Evolutionary conservation across 1,140 invertebrate species (phyloP).

Genomic region (Habropoda laboriosa): DNA sequence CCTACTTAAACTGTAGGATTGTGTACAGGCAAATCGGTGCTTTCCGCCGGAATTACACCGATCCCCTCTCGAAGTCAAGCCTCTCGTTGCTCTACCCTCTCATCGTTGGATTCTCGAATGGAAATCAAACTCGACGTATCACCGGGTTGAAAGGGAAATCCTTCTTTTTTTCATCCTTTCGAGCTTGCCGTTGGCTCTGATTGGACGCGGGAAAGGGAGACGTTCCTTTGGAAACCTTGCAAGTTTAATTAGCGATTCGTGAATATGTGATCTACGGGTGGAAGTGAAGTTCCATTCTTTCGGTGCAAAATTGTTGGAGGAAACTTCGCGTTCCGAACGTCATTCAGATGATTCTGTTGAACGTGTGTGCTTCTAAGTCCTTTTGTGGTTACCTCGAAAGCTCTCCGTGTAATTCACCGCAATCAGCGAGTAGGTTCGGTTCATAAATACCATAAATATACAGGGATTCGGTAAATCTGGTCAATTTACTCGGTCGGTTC

Average conservation of each 20-base stretch:
- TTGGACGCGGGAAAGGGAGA: background rate
- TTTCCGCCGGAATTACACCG: slow-evolving; percentile 5
- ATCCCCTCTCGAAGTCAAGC: background rate
- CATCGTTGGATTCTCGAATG: background rate
- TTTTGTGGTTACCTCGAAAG: background rate
- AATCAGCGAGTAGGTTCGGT: too few species aligned
- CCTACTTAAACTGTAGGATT: background rate
- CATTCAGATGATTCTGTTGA: background rate
- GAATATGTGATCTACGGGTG: background rate
- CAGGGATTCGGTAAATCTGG: too few species aligned
- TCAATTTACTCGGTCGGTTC: background rate
- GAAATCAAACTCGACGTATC: slow-evolving; percentile 10
- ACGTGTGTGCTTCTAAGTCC: background rate
- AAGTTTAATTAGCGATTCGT: background rate
- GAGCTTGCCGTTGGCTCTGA: background rate
- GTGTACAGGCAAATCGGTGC: slow-evolving; percentile 21
- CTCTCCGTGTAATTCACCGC: background rate
- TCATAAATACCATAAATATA: background rate
- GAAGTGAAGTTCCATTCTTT: too few species aligned
- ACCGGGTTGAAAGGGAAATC: background rate
- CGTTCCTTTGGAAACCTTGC: background rate
- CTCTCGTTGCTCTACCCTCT: background rate
- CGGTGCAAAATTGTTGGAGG: too few species aligned
- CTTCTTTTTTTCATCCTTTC: background rate
- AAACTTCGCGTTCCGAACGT: too few species aligned